Percentiles rank a stretch among this genome's conserved stretches.
Conservation (phyloP, 2,113 vertebrate genomes). For the Pelusios castaneus region DNA sequence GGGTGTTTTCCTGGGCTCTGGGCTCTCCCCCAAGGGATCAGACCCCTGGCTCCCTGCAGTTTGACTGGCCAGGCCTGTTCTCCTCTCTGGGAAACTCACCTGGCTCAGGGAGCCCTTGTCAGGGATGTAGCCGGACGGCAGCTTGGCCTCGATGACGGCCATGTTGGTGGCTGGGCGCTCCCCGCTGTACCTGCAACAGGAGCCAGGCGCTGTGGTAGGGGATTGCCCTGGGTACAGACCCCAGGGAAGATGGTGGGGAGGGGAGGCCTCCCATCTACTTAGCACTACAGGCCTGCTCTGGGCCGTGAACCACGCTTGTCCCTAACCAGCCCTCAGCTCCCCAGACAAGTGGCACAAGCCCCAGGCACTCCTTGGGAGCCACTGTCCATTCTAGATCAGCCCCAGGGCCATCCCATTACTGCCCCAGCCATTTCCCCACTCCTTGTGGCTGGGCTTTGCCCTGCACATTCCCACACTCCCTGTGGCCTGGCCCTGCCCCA, state of each 20-base stretch:
- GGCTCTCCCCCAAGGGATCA: too few species aligned
- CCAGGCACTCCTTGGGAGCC: background rate
- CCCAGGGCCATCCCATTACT: background rate
- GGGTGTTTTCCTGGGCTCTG: background rate
- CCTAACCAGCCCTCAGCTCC: background rate
- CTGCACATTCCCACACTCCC: background rate
- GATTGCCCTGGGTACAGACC: background rate
- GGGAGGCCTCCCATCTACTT: too few species aligned
- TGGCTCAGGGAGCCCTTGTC: constrained; percentile 58
- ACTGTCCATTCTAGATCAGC: background rate
- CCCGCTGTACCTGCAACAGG: constrained; percentile 70
- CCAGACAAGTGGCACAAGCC: background rate
- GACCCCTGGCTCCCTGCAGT: too few species aligned
- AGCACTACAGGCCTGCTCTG: background rate
- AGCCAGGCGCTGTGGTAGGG: background rate
- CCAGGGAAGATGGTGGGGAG: accelerated
- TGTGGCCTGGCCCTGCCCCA: background rate
- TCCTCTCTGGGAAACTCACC: constrained; percentile 59
- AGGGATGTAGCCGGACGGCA: constrained; percentile 79
- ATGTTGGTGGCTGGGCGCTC: constrained; percentile 80
- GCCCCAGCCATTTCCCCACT: background rate
- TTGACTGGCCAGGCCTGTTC: accelerated
- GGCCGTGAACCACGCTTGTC: background rate
- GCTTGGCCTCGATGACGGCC: constrained; percentile 82
- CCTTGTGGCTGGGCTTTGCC: background rate